phyloP scores from a whole-genome alignment of 2,888 invertebrate species.

The Ophion obscuratus region DNA sequence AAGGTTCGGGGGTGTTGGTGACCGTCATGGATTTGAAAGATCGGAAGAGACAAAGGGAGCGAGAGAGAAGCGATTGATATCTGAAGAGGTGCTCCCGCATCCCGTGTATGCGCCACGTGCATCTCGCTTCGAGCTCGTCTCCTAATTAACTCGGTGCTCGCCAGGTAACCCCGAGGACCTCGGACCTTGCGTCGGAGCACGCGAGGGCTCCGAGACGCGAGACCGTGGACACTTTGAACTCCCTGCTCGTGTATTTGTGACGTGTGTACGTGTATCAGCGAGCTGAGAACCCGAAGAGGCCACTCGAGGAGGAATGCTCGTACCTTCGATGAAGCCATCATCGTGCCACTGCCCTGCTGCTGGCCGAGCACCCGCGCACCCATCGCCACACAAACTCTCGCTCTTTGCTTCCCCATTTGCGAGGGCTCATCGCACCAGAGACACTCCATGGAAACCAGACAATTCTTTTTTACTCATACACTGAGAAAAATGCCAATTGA shows the following conservation, averaged over 20 bases:
- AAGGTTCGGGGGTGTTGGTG: slow-evolving; percentile 1
- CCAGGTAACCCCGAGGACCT: slow-evolving; percentile 80
- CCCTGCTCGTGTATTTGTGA: slow-evolving; percentile 1
- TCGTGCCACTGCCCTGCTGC: slow-evolving; percentile 72
- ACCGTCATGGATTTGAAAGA: slow-evolving; percentile 11
- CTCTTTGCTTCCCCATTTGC: slow-evolving; percentile 12
- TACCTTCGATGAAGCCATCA: slow-evolving; percentile 82
- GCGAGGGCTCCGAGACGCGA: slow-evolving; percentile 70
- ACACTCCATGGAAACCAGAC: slow-evolving; percentile 50
- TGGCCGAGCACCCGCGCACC: slow-evolving; percentile 7
- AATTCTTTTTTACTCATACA: slow-evolving; percentile 36
- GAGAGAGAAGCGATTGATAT: slow-evolving; percentile 79
- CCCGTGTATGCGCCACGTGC: slow-evolving; percentile 77
- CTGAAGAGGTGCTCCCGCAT: slow-evolving; percentile 76
- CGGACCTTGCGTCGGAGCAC: slow-evolving; percentile 76
- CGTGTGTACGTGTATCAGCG: slow-evolving; percentile 8
- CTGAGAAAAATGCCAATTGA: too few relatives aligned
- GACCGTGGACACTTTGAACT: slow-evolving; percentile 60
- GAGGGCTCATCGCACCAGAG: background rate
- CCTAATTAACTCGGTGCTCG: slow-evolving; percentile 84
- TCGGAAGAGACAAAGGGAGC: background rate
- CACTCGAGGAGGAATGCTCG: slow-evolving; percentile 51
- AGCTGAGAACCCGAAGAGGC: slow-evolving; percentile 47
- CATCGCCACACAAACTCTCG: slow-evolving; percentile 4
- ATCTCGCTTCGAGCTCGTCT: slow-evolving; percentile 76